phyloP scores from a whole-genome alignment of 1,140 invertebrate species.

The Drosophila malerkotliana region DNA sequence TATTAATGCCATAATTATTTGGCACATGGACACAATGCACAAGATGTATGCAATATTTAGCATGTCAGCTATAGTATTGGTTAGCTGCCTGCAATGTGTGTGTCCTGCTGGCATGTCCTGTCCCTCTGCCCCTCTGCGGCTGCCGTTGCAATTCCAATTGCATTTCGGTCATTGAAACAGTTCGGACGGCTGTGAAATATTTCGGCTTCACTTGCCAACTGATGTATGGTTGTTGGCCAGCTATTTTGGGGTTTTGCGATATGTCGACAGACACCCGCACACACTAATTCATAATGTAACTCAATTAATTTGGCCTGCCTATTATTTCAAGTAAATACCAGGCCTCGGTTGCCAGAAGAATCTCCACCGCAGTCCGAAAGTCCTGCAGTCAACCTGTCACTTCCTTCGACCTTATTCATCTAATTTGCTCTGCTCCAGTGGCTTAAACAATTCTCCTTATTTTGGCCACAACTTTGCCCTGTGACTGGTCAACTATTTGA shows the following conservation, averaged over 20 bases:
- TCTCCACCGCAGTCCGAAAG: slow-evolving; percentile 15
- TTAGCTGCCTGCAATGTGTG: background rate
- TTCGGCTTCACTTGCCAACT: slow-evolving; percentile 66
- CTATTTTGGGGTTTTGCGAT: slow-evolving; percentile 57
- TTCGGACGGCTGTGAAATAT: slow-evolving; percentile 64
- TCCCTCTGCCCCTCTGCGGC: slow-evolving; percentile 24
- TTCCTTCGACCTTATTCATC: background rate
- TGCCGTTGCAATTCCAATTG: slow-evolving; percentile 51
- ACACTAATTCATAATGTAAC: slow-evolving; percentile 64
- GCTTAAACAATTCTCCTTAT: slow-evolving; percentile 3
- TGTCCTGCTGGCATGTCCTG: slow-evolving; percentile 1
- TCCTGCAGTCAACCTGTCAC: slow-evolving; percentile 23
- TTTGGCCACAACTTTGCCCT: background rate
- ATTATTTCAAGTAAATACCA: slow-evolving; percentile 50
- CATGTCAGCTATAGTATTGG: slow-evolving; percentile 46
- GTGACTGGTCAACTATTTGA: slow-evolving; percentile 12
- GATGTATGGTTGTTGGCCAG: slow-evolving; percentile 34
- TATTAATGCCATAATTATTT: slow-evolving; percentile 82
- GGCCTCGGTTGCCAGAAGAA: slow-evolving; percentile 17
- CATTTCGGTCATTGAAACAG: slow-evolving; percentile 43
- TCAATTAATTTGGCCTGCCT: slow-evolving; percentile 70
- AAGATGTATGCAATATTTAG: slow-evolving; percentile 71
- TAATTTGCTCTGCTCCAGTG: slow-evolving; percentile 5
- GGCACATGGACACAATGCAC: slow-evolving; percentile 69
- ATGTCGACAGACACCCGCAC: slow-evolving; percentile 14